These are phyloP conservation scores for Gyrodactylus bullatarudis DNA, from an alignment of 1,140 invertebrate genomes.

Conservation along the genomic window DNA sequence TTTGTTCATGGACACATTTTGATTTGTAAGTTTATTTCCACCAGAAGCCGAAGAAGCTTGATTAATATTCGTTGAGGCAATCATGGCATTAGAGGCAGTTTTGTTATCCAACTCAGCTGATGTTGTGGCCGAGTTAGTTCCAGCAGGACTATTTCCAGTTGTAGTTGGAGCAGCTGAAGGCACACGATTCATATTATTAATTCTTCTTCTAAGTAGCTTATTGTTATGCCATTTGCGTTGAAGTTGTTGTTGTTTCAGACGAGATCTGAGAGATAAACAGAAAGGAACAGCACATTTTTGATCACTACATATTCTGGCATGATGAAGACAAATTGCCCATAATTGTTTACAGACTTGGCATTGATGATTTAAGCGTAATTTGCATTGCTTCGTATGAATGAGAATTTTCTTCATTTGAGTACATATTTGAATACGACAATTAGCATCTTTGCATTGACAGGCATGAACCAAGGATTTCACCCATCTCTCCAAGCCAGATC, in stretches of 20 bases:
- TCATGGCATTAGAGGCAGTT: neutral
- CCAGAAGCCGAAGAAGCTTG: too few relatives aligned
- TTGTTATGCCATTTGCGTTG: neutral
- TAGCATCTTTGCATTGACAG: constrained; percentile 5
- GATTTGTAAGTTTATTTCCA: too few relatives aligned
- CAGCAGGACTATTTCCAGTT: neutral
- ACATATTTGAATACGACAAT: constrained; percentile 3
- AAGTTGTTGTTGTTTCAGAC: constrained; percentile 4
- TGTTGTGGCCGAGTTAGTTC: neutral
- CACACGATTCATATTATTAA: neutral
- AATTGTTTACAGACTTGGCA: constrained; percentile 2
- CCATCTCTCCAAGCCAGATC: neutral
- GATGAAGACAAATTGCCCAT: neutral
- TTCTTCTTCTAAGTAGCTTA: neutral
- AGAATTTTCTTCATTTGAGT: constrained; percentile 5
- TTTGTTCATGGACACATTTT: too few relatives aligned
- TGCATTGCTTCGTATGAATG: constrained; percentile 3
- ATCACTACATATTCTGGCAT: constrained; percentile 3
- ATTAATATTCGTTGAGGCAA: neutral
- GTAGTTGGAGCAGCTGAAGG: too few relatives aligned
- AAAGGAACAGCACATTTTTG: constrained; percentile 4
- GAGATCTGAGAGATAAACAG: neutral
- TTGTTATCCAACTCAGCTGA: neutral
- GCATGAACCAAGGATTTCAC: constrained; percentile 3
- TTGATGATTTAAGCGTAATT: neutral